Percentiles rank a stretch among this genome's conserved stretches.
Evolutionary conservation across 2,797 vertebrate species (phyloP).

Genomic region (Oophaga sylvatica): DNA sequence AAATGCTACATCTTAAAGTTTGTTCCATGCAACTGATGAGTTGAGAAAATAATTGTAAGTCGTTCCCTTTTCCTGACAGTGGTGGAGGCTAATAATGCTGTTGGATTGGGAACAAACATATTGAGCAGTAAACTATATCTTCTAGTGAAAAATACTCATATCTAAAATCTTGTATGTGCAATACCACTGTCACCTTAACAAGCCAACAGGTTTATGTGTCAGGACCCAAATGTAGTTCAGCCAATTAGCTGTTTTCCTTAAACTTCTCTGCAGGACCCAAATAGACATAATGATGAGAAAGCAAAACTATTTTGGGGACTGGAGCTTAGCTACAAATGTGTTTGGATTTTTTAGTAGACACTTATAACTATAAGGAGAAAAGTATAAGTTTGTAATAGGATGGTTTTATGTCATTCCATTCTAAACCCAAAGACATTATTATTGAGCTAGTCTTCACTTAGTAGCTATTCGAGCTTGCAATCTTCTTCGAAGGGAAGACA

Average conservation of each 20-base stretch:
- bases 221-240: slow-evolving; percentile 51
- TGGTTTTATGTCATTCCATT: too few relatives aligned
- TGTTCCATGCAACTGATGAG: slow-evolving; percentile 53
- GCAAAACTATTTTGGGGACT: background rate
- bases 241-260: slow-evolving; percentile 51
- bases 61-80: slow-evolving; percentile 36
- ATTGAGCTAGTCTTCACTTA: too few relatives aligned
- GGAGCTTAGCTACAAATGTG: background rate
- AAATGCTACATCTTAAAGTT: slow-evolving; percentile 45
- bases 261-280: slow-evolving; percentile 28
- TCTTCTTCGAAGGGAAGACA: background rate
- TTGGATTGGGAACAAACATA: slow-evolving; percentile 51
- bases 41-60: slow-evolving; percentile 51
- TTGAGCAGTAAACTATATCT: slow-evolving; percentile 53
- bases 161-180: slow-evolving; percentile 49
- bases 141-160: slow-evolving; percentile 53
- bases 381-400: too few relatives aligned
- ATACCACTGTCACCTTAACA: slow-evolving; percentile 59
- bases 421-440: too few relatives aligned
- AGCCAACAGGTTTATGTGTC: slow-evolving; percentile 54
- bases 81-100: slow-evolving; percentile 52
- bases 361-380: background rate
- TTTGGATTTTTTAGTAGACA: background rate
- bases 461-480: background rate
- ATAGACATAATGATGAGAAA: slow-evolving; percentile 29